Conservation (phyloP, 2,888 invertebrate genomes). For the Chironomus tentans region DNA sequence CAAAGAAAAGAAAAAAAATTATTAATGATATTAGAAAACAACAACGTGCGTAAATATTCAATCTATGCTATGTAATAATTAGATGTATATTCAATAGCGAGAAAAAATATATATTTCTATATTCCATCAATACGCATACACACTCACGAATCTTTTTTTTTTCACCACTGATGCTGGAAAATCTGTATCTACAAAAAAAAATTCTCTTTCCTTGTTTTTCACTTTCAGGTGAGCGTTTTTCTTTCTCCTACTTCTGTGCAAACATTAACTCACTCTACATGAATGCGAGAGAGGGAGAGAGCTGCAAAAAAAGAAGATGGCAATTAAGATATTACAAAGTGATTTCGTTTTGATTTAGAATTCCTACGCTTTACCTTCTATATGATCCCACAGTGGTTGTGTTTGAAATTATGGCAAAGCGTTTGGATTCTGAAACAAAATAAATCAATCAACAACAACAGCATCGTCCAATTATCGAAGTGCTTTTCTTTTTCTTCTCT, state of each 20-base stretch:
- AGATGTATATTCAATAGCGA: too few species aligned
- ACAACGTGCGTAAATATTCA: background rate
- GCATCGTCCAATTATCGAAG: background rate
- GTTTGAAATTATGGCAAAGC: constrained; percentile 70
- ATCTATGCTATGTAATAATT: background rate
- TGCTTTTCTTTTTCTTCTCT: too few species aligned
- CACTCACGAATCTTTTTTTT: background rate
- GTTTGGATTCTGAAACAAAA: constrained; percentile 92
- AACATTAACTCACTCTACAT: background rate
- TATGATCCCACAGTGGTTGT: constrained; percentile 35
- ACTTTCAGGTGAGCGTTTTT: background rate
- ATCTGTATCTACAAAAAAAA: background rate
- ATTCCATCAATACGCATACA: background rate
- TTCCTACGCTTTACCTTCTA: constrained; percentile 96
- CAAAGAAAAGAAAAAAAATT: background rate
- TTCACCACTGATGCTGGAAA: too few species aligned
- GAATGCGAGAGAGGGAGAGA: background rate
- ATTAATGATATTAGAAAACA: background rate
- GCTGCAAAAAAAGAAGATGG: background rate
- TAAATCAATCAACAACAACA: constrained; percentile 34
- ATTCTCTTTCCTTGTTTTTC: background rate
- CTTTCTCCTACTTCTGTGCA: background rate
- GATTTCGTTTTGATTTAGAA: constrained; percentile 69
- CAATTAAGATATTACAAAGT: background rate
- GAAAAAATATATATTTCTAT: too few species aligned